Conservation (phyloP, 2,888 invertebrate species). For the Amiota minor region DNA sequence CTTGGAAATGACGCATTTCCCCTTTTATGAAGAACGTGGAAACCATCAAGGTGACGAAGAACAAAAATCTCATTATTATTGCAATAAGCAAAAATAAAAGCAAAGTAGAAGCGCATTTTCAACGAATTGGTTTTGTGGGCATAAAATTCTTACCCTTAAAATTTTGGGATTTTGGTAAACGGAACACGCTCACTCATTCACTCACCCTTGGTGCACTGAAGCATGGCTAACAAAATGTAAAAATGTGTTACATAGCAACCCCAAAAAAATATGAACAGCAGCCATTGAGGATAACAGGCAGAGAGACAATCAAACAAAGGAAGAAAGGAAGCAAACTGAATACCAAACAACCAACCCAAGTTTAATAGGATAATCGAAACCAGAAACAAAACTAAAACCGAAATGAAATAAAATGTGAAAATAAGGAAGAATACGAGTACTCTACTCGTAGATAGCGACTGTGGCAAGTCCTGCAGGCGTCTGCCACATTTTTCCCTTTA, state of each 20-base stretch:
- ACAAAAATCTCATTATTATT: too few relatives aligned
- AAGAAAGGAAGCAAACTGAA: background rate
- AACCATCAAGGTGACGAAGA: too few relatives aligned
- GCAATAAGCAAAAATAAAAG: too few relatives aligned
- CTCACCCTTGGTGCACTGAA: background rate
- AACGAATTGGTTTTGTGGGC: too few relatives aligned
- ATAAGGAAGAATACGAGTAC: too few relatives aligned
- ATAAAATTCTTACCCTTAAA: too few relatives aligned
- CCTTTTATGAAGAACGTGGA: too few relatives aligned
- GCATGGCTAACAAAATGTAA: background rate
- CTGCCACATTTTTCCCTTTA: background rate
- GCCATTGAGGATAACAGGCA: background rate
- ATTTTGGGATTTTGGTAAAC: too few relatives aligned
- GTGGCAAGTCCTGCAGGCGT: slow-evolving; percentile 9
- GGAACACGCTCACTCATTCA: slow-evolving; percentile 51
- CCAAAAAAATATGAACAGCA: background rate
- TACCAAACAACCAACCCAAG: background rate
- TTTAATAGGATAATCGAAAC: background rate
- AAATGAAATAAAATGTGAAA: too few relatives aligned
- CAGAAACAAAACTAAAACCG: too few relatives aligned
- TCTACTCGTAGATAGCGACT: too few relatives aligned
- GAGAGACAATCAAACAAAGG: slow-evolving; percentile 3
- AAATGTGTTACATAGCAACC: background rate
- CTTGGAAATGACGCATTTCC: slow-evolving; percentile 54
- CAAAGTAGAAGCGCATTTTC: too few relatives aligned